These are phyloP conservation scores for Saguinus midas DNA, from an alignment of 2,113 vertebrate species.

Conservation along the genomic window DNA sequence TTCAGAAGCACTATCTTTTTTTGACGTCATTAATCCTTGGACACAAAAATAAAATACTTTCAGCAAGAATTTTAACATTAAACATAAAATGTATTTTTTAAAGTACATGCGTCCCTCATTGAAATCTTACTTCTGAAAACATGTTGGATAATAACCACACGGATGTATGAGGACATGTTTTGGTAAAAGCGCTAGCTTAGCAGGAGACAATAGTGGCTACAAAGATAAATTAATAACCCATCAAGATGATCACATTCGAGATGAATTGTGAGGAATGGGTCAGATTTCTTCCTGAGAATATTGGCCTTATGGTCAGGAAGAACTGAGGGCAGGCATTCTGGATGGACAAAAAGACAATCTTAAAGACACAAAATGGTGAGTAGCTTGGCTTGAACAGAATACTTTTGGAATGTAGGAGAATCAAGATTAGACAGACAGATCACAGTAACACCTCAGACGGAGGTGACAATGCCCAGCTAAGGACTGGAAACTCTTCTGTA, in stretches of 20 bases:
- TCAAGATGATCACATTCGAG: neutral
- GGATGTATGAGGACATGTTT: neutral
- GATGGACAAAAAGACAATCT: neutral
- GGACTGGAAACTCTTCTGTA: neutral
- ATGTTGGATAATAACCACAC: neutral
- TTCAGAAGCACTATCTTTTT: constrained; percentile 78
- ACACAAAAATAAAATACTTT: constrained; percentile 36
- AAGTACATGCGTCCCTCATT: neutral
- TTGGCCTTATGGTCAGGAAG: neutral
- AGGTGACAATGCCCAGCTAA: fast-evolving
- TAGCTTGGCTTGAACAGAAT: neutral
- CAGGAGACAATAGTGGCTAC: neutral
- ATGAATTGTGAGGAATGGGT: neutral
- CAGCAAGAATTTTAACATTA: neutral
- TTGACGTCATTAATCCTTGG: constrained; percentile 80
- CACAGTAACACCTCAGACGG: neutral
- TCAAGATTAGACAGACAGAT: neutral
- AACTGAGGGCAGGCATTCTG: neutral
- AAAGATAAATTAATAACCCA: neutral
- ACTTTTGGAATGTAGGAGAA: neutral
- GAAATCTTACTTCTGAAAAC: neutral
- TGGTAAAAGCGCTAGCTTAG: neutral
- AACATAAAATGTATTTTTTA: neutral
- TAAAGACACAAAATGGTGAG: neutral
- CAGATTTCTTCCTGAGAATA: neutral